Evolutionary conservation across 2,797 vertebrate genomes (phyloP).

Genomic region (Peromyscus aztecus): DNA sequence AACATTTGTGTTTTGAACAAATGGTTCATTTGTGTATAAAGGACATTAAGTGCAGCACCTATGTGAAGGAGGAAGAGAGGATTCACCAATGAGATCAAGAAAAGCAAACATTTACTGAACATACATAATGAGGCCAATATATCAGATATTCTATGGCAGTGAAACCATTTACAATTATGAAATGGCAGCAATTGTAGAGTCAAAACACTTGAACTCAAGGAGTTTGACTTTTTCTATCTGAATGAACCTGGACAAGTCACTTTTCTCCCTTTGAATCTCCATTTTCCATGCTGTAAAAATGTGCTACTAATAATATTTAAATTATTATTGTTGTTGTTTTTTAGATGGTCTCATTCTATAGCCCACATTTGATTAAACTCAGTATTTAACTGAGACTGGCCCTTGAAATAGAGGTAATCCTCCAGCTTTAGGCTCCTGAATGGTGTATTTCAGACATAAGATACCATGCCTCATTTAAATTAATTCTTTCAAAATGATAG

Average conservation of each 20-base stretch:
- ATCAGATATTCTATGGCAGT: background rate
- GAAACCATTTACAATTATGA: background rate
- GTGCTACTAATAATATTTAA: background rate
- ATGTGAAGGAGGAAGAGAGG: background rate
- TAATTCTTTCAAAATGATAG: background rate
- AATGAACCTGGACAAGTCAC: background rate
- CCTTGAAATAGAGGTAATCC: background rate
- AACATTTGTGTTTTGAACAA: background rate
- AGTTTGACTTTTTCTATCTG: background rate
- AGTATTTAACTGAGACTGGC: background rate
- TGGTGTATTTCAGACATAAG: background rate
- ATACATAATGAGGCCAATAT: background rate
- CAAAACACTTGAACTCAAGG: background rate
- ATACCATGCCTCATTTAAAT: background rate
- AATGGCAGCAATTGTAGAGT: background rate
- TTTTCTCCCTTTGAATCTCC: background rate
- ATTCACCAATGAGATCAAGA: background rate
- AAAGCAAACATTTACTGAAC: background rate
- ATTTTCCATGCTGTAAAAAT: slow-evolving; percentile 9
- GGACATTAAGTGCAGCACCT: background rate
- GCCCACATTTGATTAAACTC: background rate
- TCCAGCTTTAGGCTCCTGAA: background rate
- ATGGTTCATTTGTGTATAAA: background rate
- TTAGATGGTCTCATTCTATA: background rate
- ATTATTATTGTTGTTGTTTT: background rate